Percentiles rank a stretch among this genome's conserved stretches.
Evolutionary conservation across 92 coral and sea anemone species (phyloP).

Genomic region (Phymanthus crucifer): DNA sequence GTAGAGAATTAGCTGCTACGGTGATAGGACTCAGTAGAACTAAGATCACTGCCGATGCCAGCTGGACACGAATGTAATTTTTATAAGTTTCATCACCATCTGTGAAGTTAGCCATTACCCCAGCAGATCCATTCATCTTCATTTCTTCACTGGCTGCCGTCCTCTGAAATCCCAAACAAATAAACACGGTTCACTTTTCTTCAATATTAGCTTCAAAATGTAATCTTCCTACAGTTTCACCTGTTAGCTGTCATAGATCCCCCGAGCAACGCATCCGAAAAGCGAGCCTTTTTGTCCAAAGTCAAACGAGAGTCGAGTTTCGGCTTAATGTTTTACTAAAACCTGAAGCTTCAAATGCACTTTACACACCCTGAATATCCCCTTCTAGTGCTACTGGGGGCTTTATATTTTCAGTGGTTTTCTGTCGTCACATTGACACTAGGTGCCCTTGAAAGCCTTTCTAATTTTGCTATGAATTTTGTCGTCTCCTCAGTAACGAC

Average conservation of each 20-base stretch:
- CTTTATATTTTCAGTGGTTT: background rate
- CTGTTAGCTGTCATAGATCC: background rate
- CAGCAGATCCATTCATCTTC: slow-evolving; percentile 3
- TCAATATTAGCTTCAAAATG: background rate
- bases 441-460: background rate
- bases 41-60: slow-evolving; percentile 60
- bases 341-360: background rate
- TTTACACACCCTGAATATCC: background rate
- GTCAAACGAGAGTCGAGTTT: background rate
- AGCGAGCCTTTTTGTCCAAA: background rate
- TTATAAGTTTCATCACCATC: slow-evolving; percentile 17
- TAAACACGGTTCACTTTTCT: slow-evolving; percentile 7
- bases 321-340: too few relatives aligned
- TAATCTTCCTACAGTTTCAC: background rate
- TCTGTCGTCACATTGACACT: background rate
- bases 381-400: background rate
- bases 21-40: slow-evolving; percentile 72
- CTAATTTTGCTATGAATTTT: background rate
- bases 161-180: background rate
- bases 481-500: slow-evolving; percentile 8
- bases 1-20: slow-evolving; percentile 64
- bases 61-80: slow-evolving; percentile 52
- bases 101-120: slow-evolving; percentile 1
- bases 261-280: background rate
- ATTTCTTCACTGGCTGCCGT: background rate